Evolutionary conservation across 2,888 invertebrate species (phyloP), one percentile per base, ranked within the genome.

Genomic region (Agrochola litura): DNA sequence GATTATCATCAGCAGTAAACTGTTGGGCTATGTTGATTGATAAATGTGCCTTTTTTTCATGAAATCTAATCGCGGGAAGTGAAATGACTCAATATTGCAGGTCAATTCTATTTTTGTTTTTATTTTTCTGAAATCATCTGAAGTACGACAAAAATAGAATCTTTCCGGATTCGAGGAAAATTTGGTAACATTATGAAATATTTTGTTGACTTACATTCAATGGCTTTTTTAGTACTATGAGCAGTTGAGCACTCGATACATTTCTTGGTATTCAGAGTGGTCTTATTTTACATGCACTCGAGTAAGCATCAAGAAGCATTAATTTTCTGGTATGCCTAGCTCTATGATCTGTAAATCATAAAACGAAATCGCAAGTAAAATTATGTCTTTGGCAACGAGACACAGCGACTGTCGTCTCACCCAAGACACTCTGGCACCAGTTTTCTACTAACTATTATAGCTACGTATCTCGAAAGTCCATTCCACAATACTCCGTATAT

Each of bases 391-490:
- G 41, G 49, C 67, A 81, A 66, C 30, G 37, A 37, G 43, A 76
- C 56, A 52, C 22, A 43, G 12, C 56, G 30, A 46, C 64, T 52
- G 25, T 41, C 12, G 25, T 61, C 58, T 73, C 30, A 10, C 16
- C 16, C 41, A 63, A 82, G 81, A 75, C 81, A 82, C 30, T 54
- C 66, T 84, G 81, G 81, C 75, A 84, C 81, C 71, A 72, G 56
- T 58, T 49, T 60, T 37, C 67, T 30, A 58, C 37, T 46, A 43
- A 56, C 30, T 43, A 52, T 30, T 49, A 41, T 16, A 58, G n/a
- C 14, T 30, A 61, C 22, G 14, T 10, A 58, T 52, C 12, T 64
- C 19, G 22, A 69, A 65, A 66, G 52, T 70, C 64, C 22, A 37
- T 37, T 72, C 41, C 22, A 54, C 46, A 73, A 19, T 61, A 70